Evolutionary conservation across 2,888 invertebrate genomes (phyloP).

Genomic region (Drosophila mimica): DNA sequence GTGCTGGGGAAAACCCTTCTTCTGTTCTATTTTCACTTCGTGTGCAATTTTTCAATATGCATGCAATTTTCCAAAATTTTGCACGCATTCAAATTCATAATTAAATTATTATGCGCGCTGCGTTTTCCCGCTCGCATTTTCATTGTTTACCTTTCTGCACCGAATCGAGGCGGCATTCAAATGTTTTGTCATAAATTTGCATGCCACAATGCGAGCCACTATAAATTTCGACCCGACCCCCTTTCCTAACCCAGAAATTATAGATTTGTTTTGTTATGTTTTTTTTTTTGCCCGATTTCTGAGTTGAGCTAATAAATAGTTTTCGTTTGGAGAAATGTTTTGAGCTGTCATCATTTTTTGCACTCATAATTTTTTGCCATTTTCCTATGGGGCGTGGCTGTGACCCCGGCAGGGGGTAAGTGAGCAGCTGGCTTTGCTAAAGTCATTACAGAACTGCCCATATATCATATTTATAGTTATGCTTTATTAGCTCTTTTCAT

Average conservation of each 20-base stretch:
- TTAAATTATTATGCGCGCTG: slow-evolving; percentile 73
- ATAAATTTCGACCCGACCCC: slow-evolving; percentile 39
- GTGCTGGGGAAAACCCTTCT: slow-evolving; percentile 55
- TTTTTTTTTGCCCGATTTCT: slow-evolving; percentile 14
- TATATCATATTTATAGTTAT: slow-evolving; percentile 20
- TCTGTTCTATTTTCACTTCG: slow-evolving; percentile 22
- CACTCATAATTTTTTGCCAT: slow-evolving; percentile 70
- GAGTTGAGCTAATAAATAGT: slow-evolving; percentile 58
- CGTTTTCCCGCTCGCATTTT: slow-evolving; percentile 36
- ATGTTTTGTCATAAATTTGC: slow-evolving; percentile 81
- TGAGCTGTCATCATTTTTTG: slow-evolving; percentile 64
- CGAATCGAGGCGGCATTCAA: slow-evolving; percentile 46
- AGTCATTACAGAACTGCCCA: not conserved
- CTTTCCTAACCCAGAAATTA: slow-evolving; percentile 60
- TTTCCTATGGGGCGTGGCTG: slow-evolving; percentile 66
- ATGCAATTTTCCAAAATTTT: slow-evolving; percentile 65
- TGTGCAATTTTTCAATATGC: slow-evolving; percentile 51
- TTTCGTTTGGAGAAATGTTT: slow-evolving; percentile 28
- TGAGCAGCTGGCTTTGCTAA: slow-evolving; percentile 64
- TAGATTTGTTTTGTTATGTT: slow-evolving; percentile 57
- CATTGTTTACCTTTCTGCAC: slow-evolving; percentile 72
- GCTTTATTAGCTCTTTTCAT: slow-evolving; percentile 49
- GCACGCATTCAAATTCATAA: slow-evolving; percentile 74
- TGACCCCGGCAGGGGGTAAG: slow-evolving; percentile 62
- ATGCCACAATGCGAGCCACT: slow-evolving; percentile 62